These are phyloP conservation scores for Anguilla rostrata DNA, from an alignment of 2,113 vertebrate genomes.

Conservation along the genomic window DNA sequence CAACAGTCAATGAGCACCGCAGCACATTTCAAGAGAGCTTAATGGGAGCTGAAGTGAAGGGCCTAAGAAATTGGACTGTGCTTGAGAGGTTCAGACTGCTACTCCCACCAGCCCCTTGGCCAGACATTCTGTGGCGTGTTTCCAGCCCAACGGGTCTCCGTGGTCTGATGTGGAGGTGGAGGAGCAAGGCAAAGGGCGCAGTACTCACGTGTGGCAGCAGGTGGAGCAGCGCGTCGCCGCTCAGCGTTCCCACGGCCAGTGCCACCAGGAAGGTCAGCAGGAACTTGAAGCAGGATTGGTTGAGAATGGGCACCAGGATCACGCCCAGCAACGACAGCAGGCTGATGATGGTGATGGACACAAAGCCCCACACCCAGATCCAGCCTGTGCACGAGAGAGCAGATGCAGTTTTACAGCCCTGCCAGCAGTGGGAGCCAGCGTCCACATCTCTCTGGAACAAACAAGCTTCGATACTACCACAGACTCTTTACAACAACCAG, in stretches of 20 bases:
- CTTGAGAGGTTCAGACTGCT: too few relatives aligned
- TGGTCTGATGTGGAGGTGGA: background rate
- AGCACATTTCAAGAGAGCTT: too few relatives aligned
- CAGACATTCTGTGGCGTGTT: too few relatives aligned
- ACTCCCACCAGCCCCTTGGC: too few relatives aligned
- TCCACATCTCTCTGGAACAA: background rate
- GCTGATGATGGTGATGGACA: conserved; percentile 98
- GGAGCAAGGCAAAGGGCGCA: background rate
- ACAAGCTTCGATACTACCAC: background rate
- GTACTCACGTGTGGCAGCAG: conserved; percentile 91
- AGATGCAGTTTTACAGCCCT: background rate
- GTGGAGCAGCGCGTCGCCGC: conserved; percentile 94
- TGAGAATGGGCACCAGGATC: conserved; percentile 92
- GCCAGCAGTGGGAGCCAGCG: conserved; percentile 37
- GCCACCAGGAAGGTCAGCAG: conserved; percentile 98
- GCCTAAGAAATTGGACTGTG: too few relatives aligned
- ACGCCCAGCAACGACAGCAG: conserved; percentile 95
- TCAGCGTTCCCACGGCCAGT: conserved; percentile 95
- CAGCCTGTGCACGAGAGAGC: conserved; percentile 71
- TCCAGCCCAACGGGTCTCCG: too few relatives aligned
- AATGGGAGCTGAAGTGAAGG: too few relatives aligned
- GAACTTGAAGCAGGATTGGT: conserved; percentile 97
- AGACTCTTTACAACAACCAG: background rate
- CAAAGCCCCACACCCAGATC: conserved; percentile 93
- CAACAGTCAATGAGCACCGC: too few relatives aligned